A percentile compares a stretch with the other conserved stretches of the same genome.
phyloP scores from a whole-genome alignment of 2,113 vertebrate genomes.

The Rhegmatorhina hoffmannsi region DNA sequence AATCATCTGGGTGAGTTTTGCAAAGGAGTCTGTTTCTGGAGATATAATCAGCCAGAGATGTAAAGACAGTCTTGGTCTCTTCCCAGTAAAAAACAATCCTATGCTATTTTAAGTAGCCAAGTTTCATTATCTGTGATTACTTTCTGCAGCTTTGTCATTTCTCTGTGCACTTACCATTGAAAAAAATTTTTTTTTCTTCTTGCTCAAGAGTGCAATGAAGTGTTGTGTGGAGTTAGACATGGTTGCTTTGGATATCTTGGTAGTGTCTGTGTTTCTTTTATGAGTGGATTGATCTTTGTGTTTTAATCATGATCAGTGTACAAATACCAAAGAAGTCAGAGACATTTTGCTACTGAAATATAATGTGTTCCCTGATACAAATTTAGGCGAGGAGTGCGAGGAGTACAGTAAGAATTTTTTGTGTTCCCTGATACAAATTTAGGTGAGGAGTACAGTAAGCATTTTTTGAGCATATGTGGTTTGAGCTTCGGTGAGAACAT shows the following conservation, averaged over 20 bases:
- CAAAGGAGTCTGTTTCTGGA: neutral
- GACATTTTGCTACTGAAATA: neutral
- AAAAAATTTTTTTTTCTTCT: neutral
- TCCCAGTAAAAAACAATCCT: neutral
- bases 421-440: neutral
- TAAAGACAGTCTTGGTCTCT: neutral
- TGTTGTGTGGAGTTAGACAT: neutral
- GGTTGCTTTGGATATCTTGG: neutral
- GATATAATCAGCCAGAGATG: neutral
- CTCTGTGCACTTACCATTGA: neutral
- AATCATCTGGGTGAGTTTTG: constrained; percentile 12
- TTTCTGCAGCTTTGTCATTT: neutral
- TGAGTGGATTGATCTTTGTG: neutral
- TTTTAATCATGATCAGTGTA: neutral
- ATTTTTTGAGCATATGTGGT: rapidly evolving
- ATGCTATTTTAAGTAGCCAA: neutral
- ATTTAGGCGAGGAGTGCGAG: neutral
- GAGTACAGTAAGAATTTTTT: neutral
- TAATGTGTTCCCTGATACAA: neutral
- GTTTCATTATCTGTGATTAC: neutral
- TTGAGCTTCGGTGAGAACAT: neutral
- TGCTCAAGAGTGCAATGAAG: neutral
- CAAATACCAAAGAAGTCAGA: neutral
- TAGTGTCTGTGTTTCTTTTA: neutral
- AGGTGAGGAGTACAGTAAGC: neutral